These are phyloP conservation scores for Clarias laeviceps DNA, from an alignment of 2,797 vertebrate genomes.

Conservation along the genomic window DNA sequence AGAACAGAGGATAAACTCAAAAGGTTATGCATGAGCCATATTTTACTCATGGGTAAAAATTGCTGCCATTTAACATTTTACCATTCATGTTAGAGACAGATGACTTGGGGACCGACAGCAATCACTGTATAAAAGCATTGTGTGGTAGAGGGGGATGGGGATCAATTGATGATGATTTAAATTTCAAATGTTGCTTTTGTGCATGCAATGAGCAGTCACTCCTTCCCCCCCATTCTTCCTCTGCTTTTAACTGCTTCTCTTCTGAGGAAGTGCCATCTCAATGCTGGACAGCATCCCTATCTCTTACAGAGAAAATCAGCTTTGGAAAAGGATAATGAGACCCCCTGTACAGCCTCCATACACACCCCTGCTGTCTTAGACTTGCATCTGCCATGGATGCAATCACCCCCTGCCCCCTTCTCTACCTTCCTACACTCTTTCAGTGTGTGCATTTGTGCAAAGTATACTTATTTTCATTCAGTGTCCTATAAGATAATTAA, in stretches of 20 bases:
- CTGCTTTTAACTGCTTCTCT: conserved; percentile 59
- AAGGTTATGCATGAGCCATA: background rate
- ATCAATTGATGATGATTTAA: conserved; percentile 25
- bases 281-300: conserved; percentile 50
- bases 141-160: conserved; percentile 11
- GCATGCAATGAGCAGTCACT: conserved; percentile 22
- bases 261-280: conserved; percentile 57
- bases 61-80: background rate
- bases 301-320: conserved; percentile 52
- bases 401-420: conserved; percentile 54
- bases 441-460: conserved; percentile 53
- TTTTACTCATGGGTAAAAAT: conserved; percentile 5
- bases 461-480: conserved; percentile 64
- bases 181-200: conserved; percentile 38
- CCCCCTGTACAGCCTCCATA: conserved; percentile 60
- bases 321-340: conserved; percentile 72
- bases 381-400: conserved; percentile 57
- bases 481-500: conserved; percentile 56
- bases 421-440: conserved; percentile 44
- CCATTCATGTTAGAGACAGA: conserved; percentile 12
- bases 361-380: conserved; percentile 60
- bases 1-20: background rate
- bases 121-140: background rate
- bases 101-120: conserved; percentile 6
- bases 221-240: conserved; percentile 23